Evolutionary conservation across 2,113 vertebrate genomes (phyloP), one percentile per base, ranked within the genome.

Genomic region (Melanocharis versteri): DNA sequence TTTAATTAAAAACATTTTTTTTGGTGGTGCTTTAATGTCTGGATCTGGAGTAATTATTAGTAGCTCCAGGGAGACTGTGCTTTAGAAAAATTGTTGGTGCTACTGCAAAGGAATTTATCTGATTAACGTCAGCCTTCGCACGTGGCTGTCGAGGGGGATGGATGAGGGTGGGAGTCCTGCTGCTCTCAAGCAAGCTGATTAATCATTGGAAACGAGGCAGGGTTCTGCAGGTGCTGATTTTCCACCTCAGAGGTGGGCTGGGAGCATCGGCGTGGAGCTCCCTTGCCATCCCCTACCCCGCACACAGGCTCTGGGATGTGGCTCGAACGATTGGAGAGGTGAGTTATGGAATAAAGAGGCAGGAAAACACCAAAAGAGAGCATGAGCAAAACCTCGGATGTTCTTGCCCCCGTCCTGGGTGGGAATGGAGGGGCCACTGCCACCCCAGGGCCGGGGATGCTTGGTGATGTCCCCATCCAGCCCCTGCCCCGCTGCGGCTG

Each of bases 1-100:
- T 98, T 96, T 97, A 98, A 98, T 98, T 98, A 98, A 97, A 97
- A 96, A 35, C 79, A 56, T 90, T 94, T 96, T 93, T 89, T 72
- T 68, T 71, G 31, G 78, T 87, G 78, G 56, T 94, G 81, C 97
- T 97, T 98, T 97, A 96, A 96, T 94, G 91, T 97, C 96, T 98
- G 83, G 94, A 85, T 94, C 96, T 97, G 75, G 93, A 97, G 95
- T 98, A 98, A 98, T 98, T 97, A 97, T 94, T 93, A 94, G 92
- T 94, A 21, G 89, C 97, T 98, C 97, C 94, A 53, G 94, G 97
- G 97, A 97, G 96, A 96, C 65, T 35, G 86, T 89, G 87, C 79
- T 92, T 96, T 96, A 97, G 95, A 96, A 96, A 97, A 97, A 97
- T 76, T 80, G 96, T 93, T 96, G 93, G 96, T 97, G 96, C 50